Evolutionary conservation across 2,797 vertebrate species (phyloP).

Genomic region (Spinus olivaceus): DNA sequence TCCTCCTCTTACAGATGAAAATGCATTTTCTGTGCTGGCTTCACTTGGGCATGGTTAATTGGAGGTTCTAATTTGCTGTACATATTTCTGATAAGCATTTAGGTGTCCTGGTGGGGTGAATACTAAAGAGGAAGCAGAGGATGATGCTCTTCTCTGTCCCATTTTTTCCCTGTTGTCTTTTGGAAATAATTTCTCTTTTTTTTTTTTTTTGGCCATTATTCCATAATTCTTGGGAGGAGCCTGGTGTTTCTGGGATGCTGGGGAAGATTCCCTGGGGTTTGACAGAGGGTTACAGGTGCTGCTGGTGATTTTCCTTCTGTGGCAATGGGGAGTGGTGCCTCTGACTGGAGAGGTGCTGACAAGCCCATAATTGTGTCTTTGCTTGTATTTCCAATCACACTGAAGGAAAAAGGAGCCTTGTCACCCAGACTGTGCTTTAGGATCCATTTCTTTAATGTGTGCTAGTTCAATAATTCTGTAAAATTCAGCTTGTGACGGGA

Average conservation of each 20-base stretch:
- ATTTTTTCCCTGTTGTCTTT: background rate
- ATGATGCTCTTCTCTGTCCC: background rate
- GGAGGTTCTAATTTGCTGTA: background rate
- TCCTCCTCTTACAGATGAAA: background rate
- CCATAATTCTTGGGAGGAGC: background rate
- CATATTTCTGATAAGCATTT: background rate
- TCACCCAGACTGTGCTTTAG: background rate
- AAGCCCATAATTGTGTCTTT: background rate
- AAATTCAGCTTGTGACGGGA: background rate
- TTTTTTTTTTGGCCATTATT: background rate
- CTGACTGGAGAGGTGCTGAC: background rate
- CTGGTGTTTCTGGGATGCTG: background rate
- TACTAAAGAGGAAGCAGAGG: background rate
- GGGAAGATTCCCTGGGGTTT: background rate
- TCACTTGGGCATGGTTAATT: background rate
- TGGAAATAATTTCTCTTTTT: background rate
- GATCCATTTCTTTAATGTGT: background rate
- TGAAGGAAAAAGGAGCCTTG: background rate
- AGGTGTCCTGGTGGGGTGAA: background rate
- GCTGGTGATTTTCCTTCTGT: background rate
- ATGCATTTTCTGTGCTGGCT: background rate
- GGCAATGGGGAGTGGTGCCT: background rate
- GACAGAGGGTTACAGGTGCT: conserved; percentile 8
- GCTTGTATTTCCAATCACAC: background rate
- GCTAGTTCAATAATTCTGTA: background rate